phyloP scores from a whole-genome alignment of 2,888 invertebrate species.

The Ennomos quercinarius region DNA sequence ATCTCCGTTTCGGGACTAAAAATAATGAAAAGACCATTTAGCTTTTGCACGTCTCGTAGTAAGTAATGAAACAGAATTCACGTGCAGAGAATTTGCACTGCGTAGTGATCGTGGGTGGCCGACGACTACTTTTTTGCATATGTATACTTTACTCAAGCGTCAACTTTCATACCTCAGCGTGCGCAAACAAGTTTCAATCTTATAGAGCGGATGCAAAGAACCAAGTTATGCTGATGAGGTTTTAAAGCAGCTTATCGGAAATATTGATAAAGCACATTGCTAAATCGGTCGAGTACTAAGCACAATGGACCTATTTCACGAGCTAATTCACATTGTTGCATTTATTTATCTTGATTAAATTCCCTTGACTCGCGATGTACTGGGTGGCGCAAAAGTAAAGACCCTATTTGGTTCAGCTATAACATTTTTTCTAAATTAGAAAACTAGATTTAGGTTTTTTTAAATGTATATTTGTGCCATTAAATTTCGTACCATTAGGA shows the following conservation, averaged over 20 bases:
- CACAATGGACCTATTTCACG: slow-evolving; percentile 82
- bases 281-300: slow-evolving; percentile 72
- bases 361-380: slow-evolving; percentile 24
- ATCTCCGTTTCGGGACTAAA: slow-evolving; percentile 21
- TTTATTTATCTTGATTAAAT: slow-evolving; percentile 50
- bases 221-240: slow-evolving; percentile 50
- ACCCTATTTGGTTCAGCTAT: too few species aligned
- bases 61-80: slow-evolving; percentile 15
- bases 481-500: too few species aligned
- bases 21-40: slow-evolving; percentile 24
- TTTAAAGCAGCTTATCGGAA: slow-evolving; percentile 65
- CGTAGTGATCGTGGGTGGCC: slow-evolving; percentile 74
- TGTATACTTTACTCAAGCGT: slow-evolving; percentile 68
- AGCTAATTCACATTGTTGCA: slow-evolving; percentile 71
- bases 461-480: too few species aligned
- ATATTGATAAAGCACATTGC: slow-evolving; percentile 68
- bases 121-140: slow-evolving; percentile 70
- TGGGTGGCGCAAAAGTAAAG: too few species aligned
- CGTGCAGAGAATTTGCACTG: slow-evolving; percentile 18
- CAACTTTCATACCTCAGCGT: slow-evolving; percentile 62
- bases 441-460: too few species aligned
- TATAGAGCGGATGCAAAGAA: slow-evolving; percentile 56
- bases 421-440: too few species aligned
- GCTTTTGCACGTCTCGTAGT: slow-evolving; percentile 8
- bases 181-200: slow-evolving; percentile 66